Evolutionary conservation across 2,797 vertebrate genomes (phyloP).

Genomic region (Spinus olivaceus): DNA sequence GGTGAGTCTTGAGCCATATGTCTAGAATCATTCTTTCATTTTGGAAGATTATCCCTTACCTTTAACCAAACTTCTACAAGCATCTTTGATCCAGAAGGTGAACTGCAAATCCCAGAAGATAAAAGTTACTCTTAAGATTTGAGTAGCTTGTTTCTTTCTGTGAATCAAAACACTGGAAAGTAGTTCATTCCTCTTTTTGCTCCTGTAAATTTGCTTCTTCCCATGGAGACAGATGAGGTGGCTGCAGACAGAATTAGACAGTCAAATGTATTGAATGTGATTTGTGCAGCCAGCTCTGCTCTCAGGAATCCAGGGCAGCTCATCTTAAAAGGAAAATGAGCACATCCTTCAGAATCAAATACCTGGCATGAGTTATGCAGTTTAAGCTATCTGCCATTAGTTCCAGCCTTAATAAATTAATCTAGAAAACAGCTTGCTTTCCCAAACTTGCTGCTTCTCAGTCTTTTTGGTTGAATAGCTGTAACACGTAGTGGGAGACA

Average conservation of each 20-base stretch:
- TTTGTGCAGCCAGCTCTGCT: background rate
- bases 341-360: background rate
- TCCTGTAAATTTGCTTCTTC: slow-evolving; percentile 7
- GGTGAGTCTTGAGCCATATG: background rate
- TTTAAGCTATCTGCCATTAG: background rate
- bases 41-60: background rate
- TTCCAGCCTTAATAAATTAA: slow-evolving; percentile 1
- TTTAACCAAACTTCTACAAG: background rate
- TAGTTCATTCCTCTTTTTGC: background rate
- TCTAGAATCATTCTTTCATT: background rate
- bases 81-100: background rate
- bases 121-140: background rate
- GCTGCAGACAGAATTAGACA: background rate
- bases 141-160: background rate
- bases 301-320: slow-evolving; percentile 12
- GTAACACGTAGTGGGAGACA: background rate
- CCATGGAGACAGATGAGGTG: slow-evolving; percentile 3
- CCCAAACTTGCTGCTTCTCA: background rate
- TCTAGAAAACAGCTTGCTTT: slow-evolving; percentile 17
- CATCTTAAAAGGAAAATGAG: slow-evolving; percentile 34
- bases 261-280: background rate
- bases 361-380: background rate
- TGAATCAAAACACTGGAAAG: background rate
- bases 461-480: background rate
- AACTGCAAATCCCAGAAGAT: background rate